Evolutionary conservation across 2,113 vertebrate species (phyloP), one percentile per base, ranked within the genome.

Genomic region (Dipodomys merriami): DNA sequence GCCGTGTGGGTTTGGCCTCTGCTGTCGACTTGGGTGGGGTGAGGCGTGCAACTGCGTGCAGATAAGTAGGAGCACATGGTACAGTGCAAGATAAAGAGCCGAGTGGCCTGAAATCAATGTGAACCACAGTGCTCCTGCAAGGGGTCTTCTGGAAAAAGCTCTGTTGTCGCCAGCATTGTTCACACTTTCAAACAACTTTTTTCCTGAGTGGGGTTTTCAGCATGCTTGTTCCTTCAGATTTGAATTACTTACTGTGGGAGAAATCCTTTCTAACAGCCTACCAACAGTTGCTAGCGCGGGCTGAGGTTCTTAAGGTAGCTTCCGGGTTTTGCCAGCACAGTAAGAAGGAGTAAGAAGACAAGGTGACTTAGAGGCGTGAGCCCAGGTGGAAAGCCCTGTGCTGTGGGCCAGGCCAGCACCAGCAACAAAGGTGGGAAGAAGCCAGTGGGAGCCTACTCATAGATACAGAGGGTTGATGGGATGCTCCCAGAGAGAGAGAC

Each of bases 181-280:
- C 88, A 77, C 94, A 88, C 94, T 79, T 74, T 39, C 35, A 86
- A 81, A 92, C 77, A 82, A 77, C 86, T 33, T 88, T 76, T 71
- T 49, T 39, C 39, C 83, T 72, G 44, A 83, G 25, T 53, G 49
- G 18, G 49, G 33, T 39, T 95, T 82, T 93, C 46, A 80, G 29
- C 93, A 90, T 88, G 76, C 83, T 80, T 86, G 46, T 86, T 72
- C 74, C 82, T 93, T 82, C 22, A 71, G 53, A 68, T 13, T 18
- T 19, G 76, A 74, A 78, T 57, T 76, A 91, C 79, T 88, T 93
- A 20, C 83, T n/a, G 2, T 27, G 16, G 79, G 80, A 83, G 53
- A 39, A 69, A 87, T 46, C 30, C 39, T 83, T 78, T 57, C 44
- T 53, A 13, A 27, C 29, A 65, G n/a, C 13, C 7, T 5, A 1